A percentile compares a stretch with the other conserved stretches of the same genome.
Conservation (phyloP, 23 tunicate genomes). For the Styela plicata region DNA sequence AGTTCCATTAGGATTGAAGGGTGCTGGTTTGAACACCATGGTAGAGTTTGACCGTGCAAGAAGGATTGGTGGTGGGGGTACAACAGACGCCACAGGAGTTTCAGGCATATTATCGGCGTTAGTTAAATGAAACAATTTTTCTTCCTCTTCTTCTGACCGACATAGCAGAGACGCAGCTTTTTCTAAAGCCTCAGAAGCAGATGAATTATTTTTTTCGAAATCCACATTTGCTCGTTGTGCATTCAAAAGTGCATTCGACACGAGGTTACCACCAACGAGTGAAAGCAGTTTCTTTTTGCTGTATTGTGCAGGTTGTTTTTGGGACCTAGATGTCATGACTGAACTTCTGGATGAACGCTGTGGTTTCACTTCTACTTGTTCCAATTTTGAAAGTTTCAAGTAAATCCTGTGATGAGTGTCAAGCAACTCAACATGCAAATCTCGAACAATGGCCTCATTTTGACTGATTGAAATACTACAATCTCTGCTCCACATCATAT, state of each 20-base stretch:
- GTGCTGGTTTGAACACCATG: conserved; percentile 83
- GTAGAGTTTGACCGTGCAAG: conserved; percentile 47
- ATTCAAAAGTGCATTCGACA: conserved; percentile 62
- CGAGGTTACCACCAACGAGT: conserved; percentile 41
- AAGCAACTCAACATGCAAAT: conserved; percentile 70
- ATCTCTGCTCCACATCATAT: not conserved
- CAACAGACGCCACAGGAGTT: not conserved
- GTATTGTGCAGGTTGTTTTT: conserved; percentile 6
- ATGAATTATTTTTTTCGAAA: conserved; percentile 6
- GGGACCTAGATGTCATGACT: conserved; percentile 10
- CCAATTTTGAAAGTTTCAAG: conserved; percentile 33
- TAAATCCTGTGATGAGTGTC: conserved; percentile 68
- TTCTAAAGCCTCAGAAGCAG: conserved; percentile 40
- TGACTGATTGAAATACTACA: not conserved
- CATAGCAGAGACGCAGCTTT: conserved; percentile 47
- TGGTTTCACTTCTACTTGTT: not conserved
- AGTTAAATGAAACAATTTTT: conserved; percentile 18
- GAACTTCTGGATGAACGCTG: conserved; percentile 11
- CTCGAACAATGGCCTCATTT: conserved; percentile 54
- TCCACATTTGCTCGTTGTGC: conserved; percentile 70
- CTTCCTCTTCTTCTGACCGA: conserved; percentile 65
- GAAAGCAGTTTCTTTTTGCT: conserved; percentile 12
- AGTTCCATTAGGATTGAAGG: conserved; percentile 38
- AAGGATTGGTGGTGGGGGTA: conserved; percentile 84
- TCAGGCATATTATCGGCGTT: not conserved